Percentiles rank a stretch among this genome's conserved stretches.
phyloP scores from a whole-genome alignment of 2,113 vertebrate genomes.

The Andinoacara biseriatus region DNA sequence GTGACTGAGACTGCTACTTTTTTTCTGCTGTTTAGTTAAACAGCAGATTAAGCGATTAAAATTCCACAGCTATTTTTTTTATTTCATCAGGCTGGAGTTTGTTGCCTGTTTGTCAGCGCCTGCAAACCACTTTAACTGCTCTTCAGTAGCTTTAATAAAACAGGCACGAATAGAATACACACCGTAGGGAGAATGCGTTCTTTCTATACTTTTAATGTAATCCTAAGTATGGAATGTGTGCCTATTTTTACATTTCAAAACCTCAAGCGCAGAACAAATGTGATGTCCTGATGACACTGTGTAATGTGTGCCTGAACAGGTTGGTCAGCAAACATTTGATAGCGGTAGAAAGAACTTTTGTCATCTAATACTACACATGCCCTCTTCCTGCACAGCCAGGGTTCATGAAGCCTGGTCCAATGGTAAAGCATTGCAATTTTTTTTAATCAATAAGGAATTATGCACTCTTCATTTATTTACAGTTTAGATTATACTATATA shows the following conservation, averaged over 20 bases:
- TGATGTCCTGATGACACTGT: not conserved
- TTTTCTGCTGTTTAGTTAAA: slow-evolving; percentile 56
- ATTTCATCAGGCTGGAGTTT: not conserved
- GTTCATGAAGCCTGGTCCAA: not conserved
- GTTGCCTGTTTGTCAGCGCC: slow-evolving; percentile 29
- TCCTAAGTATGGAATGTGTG: not conserved
- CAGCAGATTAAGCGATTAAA: slow-evolving; percentile 72
- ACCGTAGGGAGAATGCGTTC: not conserved
- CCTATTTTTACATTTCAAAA: not conserved
- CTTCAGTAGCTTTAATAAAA: slow-evolving; percentile 6
- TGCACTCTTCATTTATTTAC: not conserved
- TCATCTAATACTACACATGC: not conserved
- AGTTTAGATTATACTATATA: not conserved
- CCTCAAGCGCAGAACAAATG: not conserved
- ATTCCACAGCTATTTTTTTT: slow-evolving; percentile 52
- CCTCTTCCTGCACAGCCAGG: not conserved
- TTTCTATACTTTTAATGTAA: not conserved
- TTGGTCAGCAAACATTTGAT: slow-evolving; percentile 19
- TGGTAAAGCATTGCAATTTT: not conserved
- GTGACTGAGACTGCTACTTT: slow-evolving; percentile 18
- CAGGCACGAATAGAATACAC: not conserved
- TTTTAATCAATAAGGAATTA: not conserved
- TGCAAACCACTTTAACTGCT: not conserved
- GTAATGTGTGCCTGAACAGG: not conserved
- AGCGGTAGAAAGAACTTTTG: not conserved